These are phyloP conservation scores for Ceyx erithaca DNA, from an alignment of 2,797 vertebrate genomes.

Conservation along the genomic window DNA sequence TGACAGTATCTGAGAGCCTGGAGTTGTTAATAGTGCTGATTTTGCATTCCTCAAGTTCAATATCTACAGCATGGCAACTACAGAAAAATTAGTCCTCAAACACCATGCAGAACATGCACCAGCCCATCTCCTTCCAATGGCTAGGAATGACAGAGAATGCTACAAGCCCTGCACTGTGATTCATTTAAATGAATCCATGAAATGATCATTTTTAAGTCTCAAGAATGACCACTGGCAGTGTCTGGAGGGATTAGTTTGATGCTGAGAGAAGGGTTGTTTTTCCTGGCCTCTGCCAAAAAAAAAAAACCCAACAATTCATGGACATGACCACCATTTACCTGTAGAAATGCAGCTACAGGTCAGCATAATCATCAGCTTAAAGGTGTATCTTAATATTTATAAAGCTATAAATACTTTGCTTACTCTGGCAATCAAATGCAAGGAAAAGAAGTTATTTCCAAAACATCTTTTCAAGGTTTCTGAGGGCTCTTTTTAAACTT, in stretches of 20 bases:
- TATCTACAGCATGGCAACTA: not conserved
- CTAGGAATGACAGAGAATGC: not conserved
- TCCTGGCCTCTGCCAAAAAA: not conserved
- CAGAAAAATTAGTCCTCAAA: not conserved
- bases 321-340: not conserved
- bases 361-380: not conserved
- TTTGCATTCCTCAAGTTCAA: not conserved
- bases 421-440: not conserved
- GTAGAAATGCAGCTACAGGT: constrained; percentile 16
- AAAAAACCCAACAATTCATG: not conserved
- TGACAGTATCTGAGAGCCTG: not conserved
- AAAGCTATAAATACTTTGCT: constrained; percentile 22
- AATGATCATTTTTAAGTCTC: not conserved
- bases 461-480: constrained; percentile 6
- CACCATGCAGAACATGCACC: not conserved
- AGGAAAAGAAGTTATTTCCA: not conserved
- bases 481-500: constrained; percentile 31
- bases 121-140: not conserved
- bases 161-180: not conserved
- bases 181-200: not conserved
- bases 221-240: not conserved
- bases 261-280: not conserved
- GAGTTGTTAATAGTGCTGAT: not conserved
- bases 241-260: not conserved
- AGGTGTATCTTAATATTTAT: constrained; percentile 1